phyloP scores from a whole-genome alignment of 2,113 vertebrate genomes.

The Poicephalus gulielmi region DNA sequence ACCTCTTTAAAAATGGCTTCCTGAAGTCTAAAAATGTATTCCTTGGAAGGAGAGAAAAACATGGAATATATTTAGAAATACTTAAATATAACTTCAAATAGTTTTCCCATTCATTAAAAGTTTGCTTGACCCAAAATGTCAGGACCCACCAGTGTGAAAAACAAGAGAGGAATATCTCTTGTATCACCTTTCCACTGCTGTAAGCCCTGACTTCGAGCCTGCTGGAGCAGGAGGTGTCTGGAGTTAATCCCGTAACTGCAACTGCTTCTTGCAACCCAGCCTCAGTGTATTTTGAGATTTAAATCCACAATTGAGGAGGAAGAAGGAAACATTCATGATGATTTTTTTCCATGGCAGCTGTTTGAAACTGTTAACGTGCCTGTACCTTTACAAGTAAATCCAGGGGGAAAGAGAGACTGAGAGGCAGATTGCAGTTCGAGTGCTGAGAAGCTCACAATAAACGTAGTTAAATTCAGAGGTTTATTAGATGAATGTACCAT shows the following conservation, averaged over 20 bases:
- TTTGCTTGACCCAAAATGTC: constrained; percentile 52
- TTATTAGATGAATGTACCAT: background rate
- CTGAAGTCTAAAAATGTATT: background rate
- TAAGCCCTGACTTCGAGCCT: background rate
- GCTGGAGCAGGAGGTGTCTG: constrained; percentile 38
- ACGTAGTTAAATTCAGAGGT: background rate
- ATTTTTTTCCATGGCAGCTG: constrained; percentile 54
- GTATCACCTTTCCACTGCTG: constrained; percentile 38
- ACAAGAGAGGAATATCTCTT: constrained; percentile 28
- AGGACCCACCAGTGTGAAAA: constrained; percentile 29
- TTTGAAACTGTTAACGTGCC: constrained; percentile 27
- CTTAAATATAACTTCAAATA: constrained; percentile 28
- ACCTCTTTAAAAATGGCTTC: background rate
- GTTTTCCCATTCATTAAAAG: constrained; percentile 24
- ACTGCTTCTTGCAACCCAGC: constrained; percentile 27
- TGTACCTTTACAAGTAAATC: constrained; percentile 37
- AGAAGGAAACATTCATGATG: constrained; percentile 23
- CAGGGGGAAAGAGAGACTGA: background rate
- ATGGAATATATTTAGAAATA: background rate
- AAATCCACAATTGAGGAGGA: constrained; percentile 33
- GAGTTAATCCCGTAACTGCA: constrained; percentile 55
- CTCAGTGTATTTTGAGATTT: constrained; percentile 45
- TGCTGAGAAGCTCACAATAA: background rate
- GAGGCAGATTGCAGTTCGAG: background rate
- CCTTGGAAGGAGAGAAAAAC: background rate